Evolutionary conservation across 30 jellyfish, hydroid and myxozoan species (phyloP).

Genomic region (Hydra vulgaris): DNA sequence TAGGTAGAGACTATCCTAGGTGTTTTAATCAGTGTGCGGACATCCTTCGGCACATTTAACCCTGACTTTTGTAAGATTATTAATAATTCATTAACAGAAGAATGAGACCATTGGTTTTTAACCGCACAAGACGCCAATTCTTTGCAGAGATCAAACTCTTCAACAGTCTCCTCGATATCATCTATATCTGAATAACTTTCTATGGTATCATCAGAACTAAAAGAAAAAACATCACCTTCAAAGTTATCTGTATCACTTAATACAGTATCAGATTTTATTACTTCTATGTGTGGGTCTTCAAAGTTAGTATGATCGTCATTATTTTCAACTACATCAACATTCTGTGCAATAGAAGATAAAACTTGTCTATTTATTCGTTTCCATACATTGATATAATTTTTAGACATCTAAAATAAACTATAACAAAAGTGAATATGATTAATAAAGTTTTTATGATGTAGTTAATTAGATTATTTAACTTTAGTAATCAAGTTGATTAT

Average conservation of each 20-base stretch:
- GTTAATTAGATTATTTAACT: background rate
- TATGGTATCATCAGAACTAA: background rate
- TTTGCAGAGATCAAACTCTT: background rate
- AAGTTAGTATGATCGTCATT: background rate
- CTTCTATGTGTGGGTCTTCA: background rate
- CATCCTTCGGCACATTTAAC: conserved; percentile 26
- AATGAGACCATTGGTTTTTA: background rate
- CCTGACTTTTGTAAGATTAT: conserved; percentile 16
- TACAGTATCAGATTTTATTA: background rate
- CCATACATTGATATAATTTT: background rate
- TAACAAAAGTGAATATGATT: no score
- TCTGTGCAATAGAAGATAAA: background rate
- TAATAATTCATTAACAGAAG: conserved; percentile 11
- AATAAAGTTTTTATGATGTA: background rate
- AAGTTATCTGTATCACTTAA: background rate
- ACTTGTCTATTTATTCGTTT: background rate
- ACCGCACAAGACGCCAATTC: background rate
- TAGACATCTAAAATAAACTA: background rate
- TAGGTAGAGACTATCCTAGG: background rate
- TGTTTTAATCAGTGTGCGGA: conserved; percentile 23
- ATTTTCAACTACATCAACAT: background rate
- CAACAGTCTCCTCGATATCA: background rate
- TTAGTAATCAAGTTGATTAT: background rate
- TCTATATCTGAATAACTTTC: background rate
- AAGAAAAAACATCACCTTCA: background rate